These are phyloP conservation scores for Apus apus DNA, from an alignment of 2,113 vertebrate genomes.

Conservation along the genomic window DNA sequence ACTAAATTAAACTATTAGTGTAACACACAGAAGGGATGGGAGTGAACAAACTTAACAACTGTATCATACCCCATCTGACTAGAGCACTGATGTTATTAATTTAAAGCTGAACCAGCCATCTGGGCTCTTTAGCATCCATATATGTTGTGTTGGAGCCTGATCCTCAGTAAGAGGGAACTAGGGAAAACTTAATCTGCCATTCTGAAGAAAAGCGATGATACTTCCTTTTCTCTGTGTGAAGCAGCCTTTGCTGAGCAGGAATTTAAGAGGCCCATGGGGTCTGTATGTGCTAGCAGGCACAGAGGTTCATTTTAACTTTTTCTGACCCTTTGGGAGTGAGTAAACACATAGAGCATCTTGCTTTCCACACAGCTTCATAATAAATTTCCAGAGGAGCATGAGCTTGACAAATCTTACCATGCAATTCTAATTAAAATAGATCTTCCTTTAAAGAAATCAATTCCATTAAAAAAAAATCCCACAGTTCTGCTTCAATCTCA, in stretches of 20 bases:
- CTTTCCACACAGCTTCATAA: slow-evolving; percentile 1
- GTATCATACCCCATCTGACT: background rate
- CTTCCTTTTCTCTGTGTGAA: slow-evolving; percentile 4
- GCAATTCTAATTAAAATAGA: slow-evolving; percentile 36
- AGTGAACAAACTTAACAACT: background rate
- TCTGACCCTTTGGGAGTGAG: background rate
- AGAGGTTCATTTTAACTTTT: slow-evolving; percentile 56
- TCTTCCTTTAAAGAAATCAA: background rate
- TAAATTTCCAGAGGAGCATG: background rate
- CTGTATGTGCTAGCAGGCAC: slow-evolving; percentile 33
- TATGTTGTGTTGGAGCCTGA: background rate
- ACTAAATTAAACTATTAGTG: background rate
- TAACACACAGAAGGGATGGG: background rate
- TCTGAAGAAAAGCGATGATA: background rate
- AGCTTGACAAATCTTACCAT: background rate
- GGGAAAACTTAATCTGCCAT: slow-evolving; percentile 46
- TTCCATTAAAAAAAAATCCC: background rate
- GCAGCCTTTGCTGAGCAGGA: slow-evolving; percentile 18
- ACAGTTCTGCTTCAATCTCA: background rate
- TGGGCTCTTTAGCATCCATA: slow-evolving; percentile 14
- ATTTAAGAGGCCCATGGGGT: slow-evolving; percentile 47
- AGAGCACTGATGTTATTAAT: background rate
- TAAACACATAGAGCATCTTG: background rate
- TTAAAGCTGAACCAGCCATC: background rate
- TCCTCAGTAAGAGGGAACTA: background rate